Conservation (phyloP, 2,888 invertebrate genomes). For the Lasioglossum lativentre region DNA sequence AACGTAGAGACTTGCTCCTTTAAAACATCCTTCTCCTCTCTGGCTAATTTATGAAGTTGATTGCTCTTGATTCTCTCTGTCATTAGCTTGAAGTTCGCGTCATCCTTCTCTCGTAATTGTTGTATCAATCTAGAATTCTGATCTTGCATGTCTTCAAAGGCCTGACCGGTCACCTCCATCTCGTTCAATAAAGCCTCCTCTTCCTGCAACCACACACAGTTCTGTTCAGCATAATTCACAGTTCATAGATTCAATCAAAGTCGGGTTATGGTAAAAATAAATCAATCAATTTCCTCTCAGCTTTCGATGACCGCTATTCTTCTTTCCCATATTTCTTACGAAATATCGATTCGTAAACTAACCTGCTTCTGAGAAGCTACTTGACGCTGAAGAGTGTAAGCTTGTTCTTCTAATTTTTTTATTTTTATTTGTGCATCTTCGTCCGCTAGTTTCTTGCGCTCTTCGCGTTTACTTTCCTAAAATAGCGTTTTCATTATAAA, state of each 20-base stretch:
- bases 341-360: constrained; percentile 34
- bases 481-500: constrained; percentile 55
- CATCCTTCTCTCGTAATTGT: constrained; percentile 98
- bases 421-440: constrained; percentile 98
- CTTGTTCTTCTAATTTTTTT: constrained; percentile 96
- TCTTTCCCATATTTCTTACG: background rate
- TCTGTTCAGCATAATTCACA: constrained; percentile 83
- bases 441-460: constrained; percentile 95
- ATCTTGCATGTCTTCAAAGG: constrained; percentile 99
- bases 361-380: constrained; percentile 93
- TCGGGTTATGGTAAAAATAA: background rate
- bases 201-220: constrained; percentile 87
- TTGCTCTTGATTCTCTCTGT: constrained; percentile 98
- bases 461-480: constrained; percentile 96
- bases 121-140: constrained; percentile 98
- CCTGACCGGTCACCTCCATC: constrained; percentile 99
- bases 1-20: constrained; percentile 93
- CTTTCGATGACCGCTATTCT: constrained; percentile 43
- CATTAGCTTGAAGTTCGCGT: constrained; percentile 99
- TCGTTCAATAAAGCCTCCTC: constrained; percentile 98
- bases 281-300: constrained; percentile 15
- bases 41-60: constrained; percentile 96
- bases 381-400: constrained; percentile 96
- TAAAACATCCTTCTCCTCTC: constrained; percentile 97
- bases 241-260: constrained; percentile 75